Evolutionary conservation across 2,797 vertebrate genomes (phyloP).

Genomic region (Silurus aristotelis): DNA sequence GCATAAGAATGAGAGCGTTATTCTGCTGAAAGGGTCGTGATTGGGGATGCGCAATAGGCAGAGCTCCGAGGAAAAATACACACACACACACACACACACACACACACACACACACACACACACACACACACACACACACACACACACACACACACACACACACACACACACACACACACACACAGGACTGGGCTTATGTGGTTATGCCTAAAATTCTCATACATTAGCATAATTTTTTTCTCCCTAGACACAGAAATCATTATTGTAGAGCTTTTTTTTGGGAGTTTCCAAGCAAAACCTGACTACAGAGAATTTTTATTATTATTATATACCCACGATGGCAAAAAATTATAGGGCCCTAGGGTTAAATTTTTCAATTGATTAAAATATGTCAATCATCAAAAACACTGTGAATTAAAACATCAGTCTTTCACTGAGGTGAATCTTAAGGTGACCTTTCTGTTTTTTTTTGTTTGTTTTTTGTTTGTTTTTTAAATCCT

Average conservation of each 20-base stretch:
- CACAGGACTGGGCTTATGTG: constrained; percentile 10
- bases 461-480: no score
- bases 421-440: no score
- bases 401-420: neutral
- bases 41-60: constrained; percentile 49
- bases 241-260: neutral
- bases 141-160: no score
- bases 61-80: constrained; percentile 23
- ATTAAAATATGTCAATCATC: neutral
- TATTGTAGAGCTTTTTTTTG: neutral
- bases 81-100: neutral
- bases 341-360: no score
- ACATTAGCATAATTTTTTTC: constrained; percentile 27
- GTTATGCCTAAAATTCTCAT: constrained; percentile 15
- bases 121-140: constrained; percentile 11
- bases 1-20: constrained; percentile 59
- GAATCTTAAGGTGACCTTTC: no score
- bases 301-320: neutral
- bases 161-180: neutral
- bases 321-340: neutral
- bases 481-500: neutral
- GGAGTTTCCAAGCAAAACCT: constrained; percentile 7
- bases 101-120: no score
- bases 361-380: neutral
- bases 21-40: constrained; percentile 51